Evolutionary conservation across 2,888 invertebrate species (phyloP), one percentile per base, ranked within the genome.

Genomic region (Sphaeridia pumilis): DNA sequence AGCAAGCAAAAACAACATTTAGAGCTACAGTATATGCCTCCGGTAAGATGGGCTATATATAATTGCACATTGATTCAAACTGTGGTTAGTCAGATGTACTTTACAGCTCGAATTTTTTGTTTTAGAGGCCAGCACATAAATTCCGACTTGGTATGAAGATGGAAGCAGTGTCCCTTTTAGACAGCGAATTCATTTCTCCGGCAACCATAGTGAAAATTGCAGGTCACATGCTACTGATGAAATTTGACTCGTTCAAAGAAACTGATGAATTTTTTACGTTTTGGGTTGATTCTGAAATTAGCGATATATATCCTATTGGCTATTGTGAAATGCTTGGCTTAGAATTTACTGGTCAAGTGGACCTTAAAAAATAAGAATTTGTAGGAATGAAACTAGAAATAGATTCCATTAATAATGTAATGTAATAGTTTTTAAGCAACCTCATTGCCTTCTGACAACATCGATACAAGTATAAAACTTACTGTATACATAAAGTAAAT

Each of bases 221-320:
- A 2, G 48, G 26, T 2, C 41, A 38, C 17, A 38, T 48, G 48
- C 38, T 48, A 4, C 21, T 4, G 12, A 22, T 48, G n/a, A 22
- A 48, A 3, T 48, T 25, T 17, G 35, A 48, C 27, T n/a, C n/a
- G 17, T 48, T 34, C 25, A 24, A 17, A n/a, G n/a, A 4, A 4
- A n/a, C 26, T 4, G n/a, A 24, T 14, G 34, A 38, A 26, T 17
- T 20, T 14, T 36, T 38, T 25, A 25, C n/a, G 24, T 2, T 3
- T 27, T 48, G 48, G 48, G 48, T 38, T 17, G 48, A 48, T 21
- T 3, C 27, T 2, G 48, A 48, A 48, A 38, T 21, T 4, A 48
- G 48, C 26, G 38, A 38, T 17, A 48, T 48, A 12, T 48, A 26
- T 38, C 48, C 48, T 3, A 14, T 38, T 14, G 48, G 48, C 3